These are phyloP conservation scores for Drosophila conformis DNA, from an alignment of 2,888 invertebrate species.

Conservation along the genomic window DNA sequence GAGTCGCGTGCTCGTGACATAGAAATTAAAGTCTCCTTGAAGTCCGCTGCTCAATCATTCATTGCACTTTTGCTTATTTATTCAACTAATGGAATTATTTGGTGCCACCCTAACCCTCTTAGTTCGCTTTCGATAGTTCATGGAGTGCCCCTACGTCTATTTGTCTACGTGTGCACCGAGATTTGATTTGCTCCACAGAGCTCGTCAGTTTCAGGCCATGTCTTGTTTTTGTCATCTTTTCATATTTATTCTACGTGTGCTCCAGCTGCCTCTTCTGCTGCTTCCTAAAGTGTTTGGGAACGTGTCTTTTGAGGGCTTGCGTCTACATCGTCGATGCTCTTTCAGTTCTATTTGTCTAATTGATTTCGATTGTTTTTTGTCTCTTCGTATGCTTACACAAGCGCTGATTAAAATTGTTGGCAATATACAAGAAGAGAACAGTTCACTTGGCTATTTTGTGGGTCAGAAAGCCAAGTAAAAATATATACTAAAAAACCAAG, in stretches of 20 bases:
- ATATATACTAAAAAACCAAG: too few relatives aligned
- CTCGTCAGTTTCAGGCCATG: slow-evolving; percentile 12
- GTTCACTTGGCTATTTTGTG: background rate
- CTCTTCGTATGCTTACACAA: slow-evolving; percentile 12
- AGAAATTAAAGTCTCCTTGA: slow-evolving; percentile 42
- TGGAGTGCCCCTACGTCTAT: slow-evolving; percentile 21
- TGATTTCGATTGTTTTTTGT: slow-evolving; percentile 53
- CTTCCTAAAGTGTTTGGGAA: slow-evolving; percentile 35
- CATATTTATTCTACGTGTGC: slow-evolving; percentile 52
- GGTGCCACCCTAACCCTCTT: slow-evolving; percentile 26
- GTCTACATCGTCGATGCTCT: slow-evolving; percentile 11
- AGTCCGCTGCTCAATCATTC: slow-evolving; percentile 68
- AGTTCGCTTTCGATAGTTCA: slow-evolving; percentile 12
- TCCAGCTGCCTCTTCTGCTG: background rate
- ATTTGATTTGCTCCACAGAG: slow-evolving; percentile 48
- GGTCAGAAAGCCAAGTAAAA: background rate
- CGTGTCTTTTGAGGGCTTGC: slow-evolving; percentile 51
- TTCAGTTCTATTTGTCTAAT: slow-evolving; percentile 46
- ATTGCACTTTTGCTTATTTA: slow-evolving; percentile 81
- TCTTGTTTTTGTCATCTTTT: slow-evolving; percentile 46
- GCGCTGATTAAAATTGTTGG: slow-evolving; percentile 19
- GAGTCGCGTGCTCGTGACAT: slow-evolving; percentile 41
- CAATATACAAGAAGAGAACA: background rate
- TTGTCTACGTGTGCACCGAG: slow-evolving; percentile 50
- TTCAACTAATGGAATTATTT: slow-evolving; percentile 83